Evolutionary conservation across 2,888 invertebrate species (phyloP).

Genomic region (Exephanes ischioxanthus): DNA sequence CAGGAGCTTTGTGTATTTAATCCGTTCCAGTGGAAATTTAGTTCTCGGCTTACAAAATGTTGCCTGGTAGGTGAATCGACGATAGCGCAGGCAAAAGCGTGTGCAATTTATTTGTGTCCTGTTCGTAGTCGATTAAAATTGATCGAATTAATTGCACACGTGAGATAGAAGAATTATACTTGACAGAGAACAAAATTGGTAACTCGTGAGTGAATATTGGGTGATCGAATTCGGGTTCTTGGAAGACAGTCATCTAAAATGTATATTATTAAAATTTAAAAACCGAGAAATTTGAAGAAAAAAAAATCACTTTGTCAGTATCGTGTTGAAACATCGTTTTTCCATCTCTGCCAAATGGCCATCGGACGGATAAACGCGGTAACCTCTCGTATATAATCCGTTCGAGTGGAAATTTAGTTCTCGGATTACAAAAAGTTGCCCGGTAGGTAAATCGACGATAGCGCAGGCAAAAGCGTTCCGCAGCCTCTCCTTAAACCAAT

Average conservation of each 20-base stretch:
- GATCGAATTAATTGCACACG: too few species aligned
- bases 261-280: too few species aligned
- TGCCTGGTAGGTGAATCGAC: not conserved
- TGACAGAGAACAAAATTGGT: not conserved
- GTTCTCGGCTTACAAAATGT: not conserved
- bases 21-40: not conserved
- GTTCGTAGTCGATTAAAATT: too few species aligned
- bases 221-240: not conserved
- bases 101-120: too few species aligned
- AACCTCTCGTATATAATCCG: not conserved
- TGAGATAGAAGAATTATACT: too few species aligned
- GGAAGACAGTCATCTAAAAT: not conserved
- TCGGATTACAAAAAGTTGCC: slow-evolving; percentile 3
- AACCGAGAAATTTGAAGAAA: too few species aligned
- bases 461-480: slow-evolving; percentile 20
- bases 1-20: not conserved
- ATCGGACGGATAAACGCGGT: not conserved
- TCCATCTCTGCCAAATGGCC: not conserved
- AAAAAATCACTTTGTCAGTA: too few species aligned
- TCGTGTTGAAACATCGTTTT: not conserved
- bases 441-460: not conserved
- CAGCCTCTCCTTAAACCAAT: slow-evolving; percentile 37
- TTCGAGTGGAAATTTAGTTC: slow-evolving; percentile 1
- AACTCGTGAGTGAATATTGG: too few species aligned
- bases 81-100: slow-evolving; percentile 15